Conservation (phyloP, 2,888 invertebrate species). For the Folsomia manolachei region DNA sequence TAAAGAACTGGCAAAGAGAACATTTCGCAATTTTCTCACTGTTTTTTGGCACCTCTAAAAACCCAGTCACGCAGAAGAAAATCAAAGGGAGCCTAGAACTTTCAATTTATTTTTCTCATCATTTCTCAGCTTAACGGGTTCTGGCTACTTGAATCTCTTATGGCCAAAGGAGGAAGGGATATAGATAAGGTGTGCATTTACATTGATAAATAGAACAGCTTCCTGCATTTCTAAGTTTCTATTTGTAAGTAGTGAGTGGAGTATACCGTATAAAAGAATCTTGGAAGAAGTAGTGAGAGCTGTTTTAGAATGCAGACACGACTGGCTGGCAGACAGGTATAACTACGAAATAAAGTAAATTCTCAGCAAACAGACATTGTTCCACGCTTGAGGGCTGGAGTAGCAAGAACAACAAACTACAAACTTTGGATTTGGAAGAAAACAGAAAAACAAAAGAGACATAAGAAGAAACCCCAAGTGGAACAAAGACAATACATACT, state of each 20-base stretch:
- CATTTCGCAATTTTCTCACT: no score
- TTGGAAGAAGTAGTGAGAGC: not conserved
- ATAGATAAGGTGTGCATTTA: not conserved
- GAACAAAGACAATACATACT: conserved; percentile 22
- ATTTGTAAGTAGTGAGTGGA: no score
- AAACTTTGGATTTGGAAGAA: not conserved
- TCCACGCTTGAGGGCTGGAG: not conserved
- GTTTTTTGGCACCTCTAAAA: not conserved
- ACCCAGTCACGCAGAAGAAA: conserved; percentile 1
- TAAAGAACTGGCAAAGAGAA: no score
- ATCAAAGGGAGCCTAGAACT: conserved; percentile 4
- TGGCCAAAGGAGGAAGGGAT: not conserved
- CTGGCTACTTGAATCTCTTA: not conserved
- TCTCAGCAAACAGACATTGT: not conserved
- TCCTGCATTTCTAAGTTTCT: no score
- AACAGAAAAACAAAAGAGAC: conserved; percentile 11
- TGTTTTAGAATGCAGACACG: not conserved
- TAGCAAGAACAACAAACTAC: not conserved
- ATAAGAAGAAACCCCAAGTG: conserved; percentile 15
- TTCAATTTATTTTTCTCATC: conserved; percentile 12
- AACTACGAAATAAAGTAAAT: not conserved
- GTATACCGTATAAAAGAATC: no score
- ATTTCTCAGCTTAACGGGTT: not conserved
- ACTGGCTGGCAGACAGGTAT: no score
- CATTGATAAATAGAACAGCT: not conserved